These are phyloP conservation scores for Enteromius paludinosus DNA, from an alignment of 2,797 vertebrate species.

Conservation along the genomic window DNA sequence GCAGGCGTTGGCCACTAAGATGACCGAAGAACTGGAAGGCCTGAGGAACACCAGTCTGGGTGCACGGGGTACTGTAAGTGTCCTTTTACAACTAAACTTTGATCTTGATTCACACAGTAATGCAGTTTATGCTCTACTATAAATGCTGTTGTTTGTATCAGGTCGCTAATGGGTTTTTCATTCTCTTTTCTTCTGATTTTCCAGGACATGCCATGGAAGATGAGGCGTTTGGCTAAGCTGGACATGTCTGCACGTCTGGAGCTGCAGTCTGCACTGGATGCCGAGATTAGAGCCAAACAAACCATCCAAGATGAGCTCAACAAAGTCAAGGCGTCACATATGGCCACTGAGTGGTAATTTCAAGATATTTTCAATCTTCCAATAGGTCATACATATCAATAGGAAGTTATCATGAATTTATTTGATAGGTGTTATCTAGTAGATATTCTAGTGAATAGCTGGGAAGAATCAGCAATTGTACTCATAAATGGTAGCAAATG, in stretches of 20 bases:
- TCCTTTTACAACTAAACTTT: not conserved
- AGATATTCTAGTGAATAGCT: not conserved
- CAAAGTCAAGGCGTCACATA: conserved; percentile 92
- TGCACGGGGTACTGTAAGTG: conserved; percentile 89
- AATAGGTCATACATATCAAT: not conserved
- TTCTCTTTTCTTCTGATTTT: conserved; percentile 6
- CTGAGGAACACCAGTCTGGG: conserved; percentile 93
- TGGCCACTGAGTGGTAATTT: conserved; percentile 93
- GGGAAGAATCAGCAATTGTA: not conserved
- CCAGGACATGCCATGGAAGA: conserved; percentile 99
- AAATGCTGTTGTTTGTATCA: not conserved
- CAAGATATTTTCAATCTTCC: not conserved
- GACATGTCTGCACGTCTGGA: conserved; percentile 98
- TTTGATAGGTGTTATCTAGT: not conserved
- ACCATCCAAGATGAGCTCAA: conserved; percentile 95
- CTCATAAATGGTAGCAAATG: not conserved
- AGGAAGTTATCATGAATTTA: not conserved
- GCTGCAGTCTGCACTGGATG: conserved; percentile 94
- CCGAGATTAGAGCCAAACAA: conserved; percentile 97
- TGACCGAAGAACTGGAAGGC: conserved; percentile 96
- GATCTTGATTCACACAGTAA: not conserved
- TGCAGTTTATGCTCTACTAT: not conserved
- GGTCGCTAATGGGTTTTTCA: not conserved
- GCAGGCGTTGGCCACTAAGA: conserved; percentile 97
- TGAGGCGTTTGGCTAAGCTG: conserved; percentile 96